Evolutionary conservation across 30 jellyfish, hydroid and myxozoan species (phyloP), one percentile per base, ranked within the genome.

Genomic region (Aurelia sp.): DNA sequence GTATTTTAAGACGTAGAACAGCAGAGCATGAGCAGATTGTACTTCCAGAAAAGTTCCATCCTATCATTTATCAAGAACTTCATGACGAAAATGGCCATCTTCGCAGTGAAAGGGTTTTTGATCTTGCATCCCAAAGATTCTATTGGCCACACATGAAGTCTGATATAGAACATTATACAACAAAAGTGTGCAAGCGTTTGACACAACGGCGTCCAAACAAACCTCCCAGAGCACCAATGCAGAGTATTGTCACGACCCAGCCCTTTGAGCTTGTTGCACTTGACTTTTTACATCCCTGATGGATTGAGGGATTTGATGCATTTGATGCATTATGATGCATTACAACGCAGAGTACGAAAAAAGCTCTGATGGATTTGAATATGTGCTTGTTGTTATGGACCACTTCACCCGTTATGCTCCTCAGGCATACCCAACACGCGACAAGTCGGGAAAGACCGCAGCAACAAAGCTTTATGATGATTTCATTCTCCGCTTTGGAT

Each of bases 11-110:
- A 16, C 55, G 84, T 4, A 63, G 11, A 79, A 66, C 85, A 11
- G 13, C 33, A 8, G 22, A 79, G 3, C 9, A n/a, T 31, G 21
- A 79, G 33, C 86, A 79, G 55, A 65, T 79, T 51, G 55, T 79
- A 52, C 40, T 64, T 33, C 90, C 90, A 79, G 18, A 12, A 61
- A n/a, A 64, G 64, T 37, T 63, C 62, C n/a, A 33, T 12, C 9
- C 33, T 11, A 7, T 79, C 4, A 44, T 79, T 21, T 67, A 23
- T 33, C 23, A 21, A 27, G 85, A 79, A 79, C 66, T 79, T 41
- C 90, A 79, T 41, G 71, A 67, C 11, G 84, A 79, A 31, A 79
- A 64, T 72, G 90, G 90, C 17, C 90, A 79, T 51, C 37, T 79
- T 41, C 74, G 86, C 6, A 6, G 85, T 33, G 73, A 63, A n/a